Percentiles rank a stretch among this genome's conserved stretches.
Conservation (phyloP, 2,113 vertebrate genomes). For the Gracilinanus agilis region DNA sequence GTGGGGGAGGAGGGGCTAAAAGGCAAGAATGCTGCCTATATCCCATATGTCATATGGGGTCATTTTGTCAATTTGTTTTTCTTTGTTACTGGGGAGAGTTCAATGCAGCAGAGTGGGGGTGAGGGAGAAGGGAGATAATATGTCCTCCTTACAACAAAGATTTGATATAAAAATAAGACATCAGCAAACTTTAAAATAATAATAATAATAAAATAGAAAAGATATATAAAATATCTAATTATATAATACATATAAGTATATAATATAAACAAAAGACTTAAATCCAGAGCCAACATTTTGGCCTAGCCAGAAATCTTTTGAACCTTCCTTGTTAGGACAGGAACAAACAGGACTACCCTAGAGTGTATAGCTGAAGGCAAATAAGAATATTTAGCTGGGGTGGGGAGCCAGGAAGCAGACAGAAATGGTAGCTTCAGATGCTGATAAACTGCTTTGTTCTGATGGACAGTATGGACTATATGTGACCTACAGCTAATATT, state of each 20-base stretch:
- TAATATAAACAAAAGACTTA: background rate
- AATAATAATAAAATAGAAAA: background rate
- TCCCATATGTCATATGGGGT: background rate
- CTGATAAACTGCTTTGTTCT: background rate
- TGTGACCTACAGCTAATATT: background rate
- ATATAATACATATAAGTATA: background rate
- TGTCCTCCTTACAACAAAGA: background rate
- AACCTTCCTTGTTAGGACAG: background rate
- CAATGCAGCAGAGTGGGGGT: background rate
- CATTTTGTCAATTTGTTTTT: background rate
- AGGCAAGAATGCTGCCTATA: background rate
- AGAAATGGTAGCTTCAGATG: background rate
- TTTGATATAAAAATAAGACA: background rate
- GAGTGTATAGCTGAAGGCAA: background rate
- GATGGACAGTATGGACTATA: background rate
- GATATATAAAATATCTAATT: background rate
- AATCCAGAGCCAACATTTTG: background rate
- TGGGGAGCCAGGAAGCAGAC: background rate
- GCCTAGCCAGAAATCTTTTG: background rate
- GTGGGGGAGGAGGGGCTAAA: background rate
- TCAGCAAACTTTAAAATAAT: background rate
- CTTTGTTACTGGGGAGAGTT: background rate
- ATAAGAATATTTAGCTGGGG: background rate
- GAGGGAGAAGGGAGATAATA: background rate
- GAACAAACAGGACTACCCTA: background rate